Base-by-base conservation (phyloP, 1,140 invertebrate genomes). In the Parapsyche elsis region DNA sequence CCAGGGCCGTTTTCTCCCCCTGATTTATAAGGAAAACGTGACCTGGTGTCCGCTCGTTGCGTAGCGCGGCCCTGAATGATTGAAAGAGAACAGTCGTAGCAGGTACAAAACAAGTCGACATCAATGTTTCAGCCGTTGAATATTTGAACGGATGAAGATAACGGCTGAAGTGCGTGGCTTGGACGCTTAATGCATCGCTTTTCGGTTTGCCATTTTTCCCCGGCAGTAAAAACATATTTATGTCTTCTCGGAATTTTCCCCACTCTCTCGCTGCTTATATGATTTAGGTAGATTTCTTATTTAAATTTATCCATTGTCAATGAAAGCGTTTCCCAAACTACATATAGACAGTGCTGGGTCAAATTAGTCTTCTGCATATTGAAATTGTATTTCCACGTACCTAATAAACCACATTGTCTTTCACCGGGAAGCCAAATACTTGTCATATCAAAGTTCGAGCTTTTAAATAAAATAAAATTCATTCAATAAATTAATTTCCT, bases 91-190 rank as follows among this genome's bases (percentile, higher is more conserved):
- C 59, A 24, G 64, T 23, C 64, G 64, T 67, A 24, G 64, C 64
- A 19, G 57, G 24, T 23, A 67, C 64, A 67, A 67, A 61, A 67
- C 64, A 67, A 67, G 64, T 67, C 64, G 24, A 19, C 64, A 67
- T 67, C 64, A 67, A 67, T 67, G 64, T 67, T 67, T 67, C 64
- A 67, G 24, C 21, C 64, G 5, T 23, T 67, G 64, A 67, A 67
- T 67, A 67, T 67, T 67, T 67, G 19, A 67, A 26, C 64, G 64
- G 9, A 21, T 10, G 30, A 67, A 67, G 64, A 67, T 67, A 67
- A 67, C 64, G 64, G 64, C 21, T 9, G n/a, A 9, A 9, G 59
- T 53, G 16, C 49, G 49, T 53, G 49, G 49, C 16, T 53, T 53
- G 49, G 10, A 53, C 49, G 12, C 49, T 53, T 14, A 53, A 53